Evolutionary conservation across 1,140 invertebrate genomes (phyloP).

Genomic region (Zaprionus lachaisei): DNA sequence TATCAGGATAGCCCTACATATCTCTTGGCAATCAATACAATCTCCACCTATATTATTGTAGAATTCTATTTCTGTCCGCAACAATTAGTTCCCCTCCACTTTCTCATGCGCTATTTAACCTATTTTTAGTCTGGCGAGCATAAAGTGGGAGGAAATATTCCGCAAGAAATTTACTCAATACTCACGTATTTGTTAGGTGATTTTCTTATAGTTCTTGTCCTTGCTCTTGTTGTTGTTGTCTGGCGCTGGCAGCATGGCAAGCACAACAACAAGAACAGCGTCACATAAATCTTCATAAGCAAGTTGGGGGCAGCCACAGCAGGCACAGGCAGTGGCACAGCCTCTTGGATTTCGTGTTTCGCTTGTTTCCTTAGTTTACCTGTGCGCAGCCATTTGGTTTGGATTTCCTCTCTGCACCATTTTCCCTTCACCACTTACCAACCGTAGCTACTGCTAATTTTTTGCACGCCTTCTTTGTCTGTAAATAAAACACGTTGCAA

Average conservation of each 20-base stretch:
- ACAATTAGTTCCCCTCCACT: background rate
- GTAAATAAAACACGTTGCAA: slow-evolving; percentile 78
- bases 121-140: background rate
- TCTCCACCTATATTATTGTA: background rate
- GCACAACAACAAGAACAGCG: slow-evolving; percentile 31
- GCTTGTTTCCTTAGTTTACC: slow-evolving; percentile 54
- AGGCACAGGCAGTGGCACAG: slow-evolving; percentile 34
- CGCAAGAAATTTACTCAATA: slow-evolving; percentile 56
- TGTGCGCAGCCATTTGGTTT: slow-evolving; percentile 65
- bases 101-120: background rate
- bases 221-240: slow-evolving; percentile 44
- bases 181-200: slow-evolving; percentile 58
- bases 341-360: slow-evolving; percentile 38
- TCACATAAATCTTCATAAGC: slow-evolving; percentile 77
- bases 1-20: background rate
- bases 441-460: slow-evolving; percentile 59
- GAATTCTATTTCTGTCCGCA: background rate
- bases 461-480: slow-evolving; percentile 64
- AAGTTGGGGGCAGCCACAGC: slow-evolving; percentile 46
- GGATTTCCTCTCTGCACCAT: slow-evolving; percentile 7
- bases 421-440: background rate
- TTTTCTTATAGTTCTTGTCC: slow-evolving; percentile 24
- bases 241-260: slow-evolving; percentile 66
- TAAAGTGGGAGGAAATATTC: background rate
- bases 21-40: background rate